Conservation (phyloP, 2,888 invertebrate genomes). For the Sphaerophoria rueppellii region DNA sequence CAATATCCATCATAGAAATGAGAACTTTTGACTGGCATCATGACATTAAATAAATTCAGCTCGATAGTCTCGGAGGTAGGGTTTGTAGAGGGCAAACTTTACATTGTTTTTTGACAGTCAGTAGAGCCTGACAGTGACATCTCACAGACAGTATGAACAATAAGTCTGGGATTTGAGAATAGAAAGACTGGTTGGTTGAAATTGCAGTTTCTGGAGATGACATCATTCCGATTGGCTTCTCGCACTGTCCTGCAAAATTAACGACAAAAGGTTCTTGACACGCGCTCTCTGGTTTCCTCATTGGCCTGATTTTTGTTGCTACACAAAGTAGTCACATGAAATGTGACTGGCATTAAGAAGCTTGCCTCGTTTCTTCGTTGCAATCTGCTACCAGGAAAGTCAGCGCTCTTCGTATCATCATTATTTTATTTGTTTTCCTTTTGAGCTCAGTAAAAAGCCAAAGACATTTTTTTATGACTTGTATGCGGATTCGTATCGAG, state of each 20-base stretch:
- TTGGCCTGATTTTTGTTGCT: constrained; percentile 49
- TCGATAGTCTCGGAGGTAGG: neutral
- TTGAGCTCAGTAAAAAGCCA: constrained; percentile 6
- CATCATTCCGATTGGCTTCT: constrained; percentile 53
- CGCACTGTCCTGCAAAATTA: constrained; percentile 34
- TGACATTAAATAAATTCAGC: no score
- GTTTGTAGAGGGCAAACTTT: neutral
- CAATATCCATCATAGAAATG: constrained; percentile 29
- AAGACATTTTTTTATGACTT: constrained; percentile 44
- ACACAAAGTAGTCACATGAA: neutral
- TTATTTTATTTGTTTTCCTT: neutral
- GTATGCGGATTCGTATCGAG: neutral
- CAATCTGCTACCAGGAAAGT: constrained; percentile 4
- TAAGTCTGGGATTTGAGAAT: constrained; percentile 27
- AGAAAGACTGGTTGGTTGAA: neutral
- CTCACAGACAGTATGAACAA: neutral
- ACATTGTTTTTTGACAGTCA: no score
- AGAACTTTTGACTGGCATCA: neutral
- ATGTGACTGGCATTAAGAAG: constrained; percentile 41
- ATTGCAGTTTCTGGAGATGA: constrained; percentile 61
- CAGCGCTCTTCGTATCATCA: constrained; percentile 8
- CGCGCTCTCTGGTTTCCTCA: constrained; percentile 15
- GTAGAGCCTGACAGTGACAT: neutral
- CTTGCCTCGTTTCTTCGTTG: constrained; percentile 54
- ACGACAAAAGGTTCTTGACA: constrained; percentile 43